Base-by-base conservation (phyloP, 2,797 vertebrate species). In the Melanotaenia pygmaea region DNA sequence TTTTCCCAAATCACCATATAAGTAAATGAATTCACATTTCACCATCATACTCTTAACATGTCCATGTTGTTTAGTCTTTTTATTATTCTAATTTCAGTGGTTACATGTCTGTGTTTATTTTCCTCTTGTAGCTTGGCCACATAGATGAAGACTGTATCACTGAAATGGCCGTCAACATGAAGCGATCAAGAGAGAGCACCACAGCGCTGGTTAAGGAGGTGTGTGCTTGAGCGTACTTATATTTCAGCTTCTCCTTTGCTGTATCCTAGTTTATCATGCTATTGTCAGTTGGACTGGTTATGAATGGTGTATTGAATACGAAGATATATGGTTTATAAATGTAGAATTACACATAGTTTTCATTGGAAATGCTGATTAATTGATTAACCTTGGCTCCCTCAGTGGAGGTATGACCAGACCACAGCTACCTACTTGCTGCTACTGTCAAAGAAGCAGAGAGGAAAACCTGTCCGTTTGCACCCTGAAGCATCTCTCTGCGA, bases 401-500 rank as follows among this genome's bases (percentile, higher is more conserved):
- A 98, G 98, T 98, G 98, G 97, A 94, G 89, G 20, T 99, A 98
- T 4, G 97, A 99, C 85, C 94, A 97, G 7, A 93, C 94, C 63
- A 96, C 96, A 30, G 96, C 96, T 67, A 97, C 94, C 0, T 99
- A 98, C 85, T 93, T 99, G 72, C 90, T 99, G 86, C 96, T 99
- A 81, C 93, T 96, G 18, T 92, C 95, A 69, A 97, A 96, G 93
- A 99, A 99, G 89, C 87, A 89, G 85, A 94, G 82, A 20, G 97
- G 97, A 43, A 96, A 94, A 56, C 92, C 92, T 3, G 89, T 96
- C 74, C 93, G 93, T 28, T 92, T 99, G 67, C 86, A 85, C 34
- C 76, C 76, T 59, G 82, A 93, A 0, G 13, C 71, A 68, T 34
- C 56, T 7, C 56, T 45, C 45, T 91, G 70, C 43, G 85, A 90